A percentile compares a stretch with the other conserved stretches of the same genome.
These are phyloP conservation scores for Microctenopoma stevenorrisi DNA, from an alignment of 2,797 vertebrate species.

Conservation along the genomic window DNA sequence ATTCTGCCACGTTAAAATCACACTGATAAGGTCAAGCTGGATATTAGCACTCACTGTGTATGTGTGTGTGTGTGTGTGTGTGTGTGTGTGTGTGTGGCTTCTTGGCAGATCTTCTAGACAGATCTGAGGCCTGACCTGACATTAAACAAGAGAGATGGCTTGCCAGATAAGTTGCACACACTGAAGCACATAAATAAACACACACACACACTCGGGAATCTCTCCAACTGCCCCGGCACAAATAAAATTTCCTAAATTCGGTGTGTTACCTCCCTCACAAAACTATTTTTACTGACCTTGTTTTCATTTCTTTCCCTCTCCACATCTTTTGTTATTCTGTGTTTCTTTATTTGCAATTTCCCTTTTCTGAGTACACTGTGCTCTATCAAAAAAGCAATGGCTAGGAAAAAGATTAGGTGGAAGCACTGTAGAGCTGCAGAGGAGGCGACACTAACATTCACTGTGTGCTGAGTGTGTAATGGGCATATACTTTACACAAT, in stretches of 20 bases:
- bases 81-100: background rate
- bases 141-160: constrained; percentile 41
- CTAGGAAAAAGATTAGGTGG: constrained; percentile 21
- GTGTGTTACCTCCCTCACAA: background rate
- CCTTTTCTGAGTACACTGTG: background rate
- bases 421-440: background rate
- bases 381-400: background rate
- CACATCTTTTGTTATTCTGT: background rate
- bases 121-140: constrained; percentile 42
- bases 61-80: constrained; percentile 4
- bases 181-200: background rate
- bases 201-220: constrained; percentile 5
- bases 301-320: constrained; percentile 12
- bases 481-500: constrained; percentile 7
- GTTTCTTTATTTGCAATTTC: background rate
- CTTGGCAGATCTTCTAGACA: constrained; percentile 42
- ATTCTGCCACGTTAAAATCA: constrained; percentile 57
- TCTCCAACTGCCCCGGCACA: constrained; percentile 19
- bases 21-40: constrained; percentile 72
- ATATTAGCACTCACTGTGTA: constrained; percentile 37
- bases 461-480: constrained; percentile 3
- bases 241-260: background rate
- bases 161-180: constrained; percentile 18
- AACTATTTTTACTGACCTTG: constrained; percentile 6
- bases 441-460: constrained; percentile 13